Conservation (phyloP, 2,113 vertebrate species). For the Anolis sagrei region DNA sequence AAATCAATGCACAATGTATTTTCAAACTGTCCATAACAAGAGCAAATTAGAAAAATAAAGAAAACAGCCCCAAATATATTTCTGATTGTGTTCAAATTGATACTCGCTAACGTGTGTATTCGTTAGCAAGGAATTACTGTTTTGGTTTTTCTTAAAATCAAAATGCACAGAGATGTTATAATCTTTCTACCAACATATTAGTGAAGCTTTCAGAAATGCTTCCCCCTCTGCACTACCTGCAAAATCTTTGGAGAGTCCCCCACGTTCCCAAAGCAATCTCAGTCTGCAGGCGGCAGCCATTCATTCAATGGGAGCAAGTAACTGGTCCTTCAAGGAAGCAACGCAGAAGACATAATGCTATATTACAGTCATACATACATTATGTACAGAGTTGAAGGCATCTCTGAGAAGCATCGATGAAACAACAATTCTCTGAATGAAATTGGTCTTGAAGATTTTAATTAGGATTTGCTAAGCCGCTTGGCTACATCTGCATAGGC, state of each 20-base stretch:
- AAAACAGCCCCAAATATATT: neutral
- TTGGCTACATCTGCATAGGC: constrained; percentile 94
- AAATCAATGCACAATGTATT: neutral
- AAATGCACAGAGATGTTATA: constrained; percentile 12
- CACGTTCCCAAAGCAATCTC: neutral
- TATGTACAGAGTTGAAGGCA: constrained; percentile 57
- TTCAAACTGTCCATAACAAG: constrained; percentile 6
- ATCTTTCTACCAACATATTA: constrained; percentile 27
- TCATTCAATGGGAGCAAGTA: neutral
- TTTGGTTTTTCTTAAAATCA: neutral
- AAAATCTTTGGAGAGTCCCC: neutral
- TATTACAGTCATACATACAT: neutral
- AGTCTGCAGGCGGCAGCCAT: neutral
- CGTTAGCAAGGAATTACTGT: constrained; percentile 14
- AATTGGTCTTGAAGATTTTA: constrained; percentile 26
- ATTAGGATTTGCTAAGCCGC: constrained; percentile 86
- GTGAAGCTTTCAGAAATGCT: constrained; percentile 44
- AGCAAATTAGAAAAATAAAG: neutral
- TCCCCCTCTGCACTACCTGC: neutral
- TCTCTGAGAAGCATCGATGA: constrained; percentile 58
- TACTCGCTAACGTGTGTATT: neutral
- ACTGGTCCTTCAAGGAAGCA: constrained; percentile 14
- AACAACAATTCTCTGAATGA: constrained; percentile 41
- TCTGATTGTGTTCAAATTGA: constrained; percentile 25
- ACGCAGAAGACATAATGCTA: constrained; percentile 33